These are phyloP conservation scores for Protobothrops mucrosquamatus DNA, from an alignment of 2,113 vertebrate species.

Conservation along the genomic window DNA sequence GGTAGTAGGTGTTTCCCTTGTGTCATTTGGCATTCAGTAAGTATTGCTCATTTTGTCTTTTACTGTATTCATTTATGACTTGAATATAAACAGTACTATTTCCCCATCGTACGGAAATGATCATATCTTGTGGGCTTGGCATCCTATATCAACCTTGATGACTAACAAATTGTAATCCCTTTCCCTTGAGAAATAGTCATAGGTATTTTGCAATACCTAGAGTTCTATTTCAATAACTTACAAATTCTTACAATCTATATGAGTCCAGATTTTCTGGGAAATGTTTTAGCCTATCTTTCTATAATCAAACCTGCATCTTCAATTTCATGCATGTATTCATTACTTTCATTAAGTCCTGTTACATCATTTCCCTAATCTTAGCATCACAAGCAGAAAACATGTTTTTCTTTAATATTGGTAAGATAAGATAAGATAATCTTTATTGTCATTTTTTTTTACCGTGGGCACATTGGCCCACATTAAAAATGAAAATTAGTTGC, in stretches of 20 bases:
- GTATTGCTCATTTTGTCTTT: conserved; percentile 62
- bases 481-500: too few species aligned
- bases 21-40: conserved; percentile 99
- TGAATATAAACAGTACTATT: neutral
- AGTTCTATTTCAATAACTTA: neutral
- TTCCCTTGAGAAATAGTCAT: neutral
- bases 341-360: neutral
- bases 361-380: neutral
- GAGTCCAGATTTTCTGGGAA: neutral
- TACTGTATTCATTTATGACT: neutral
- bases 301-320: neutral
- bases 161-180: neutral
- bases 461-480: too few species aligned
- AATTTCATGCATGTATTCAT: neutral
- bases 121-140: neutral
- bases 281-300: neutral
- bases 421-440: too few species aligned
- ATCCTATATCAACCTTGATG: fast-evolving
- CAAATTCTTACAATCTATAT: neutral
- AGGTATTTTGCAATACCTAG: neutral
- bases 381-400: neutral
- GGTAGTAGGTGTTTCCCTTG: conserved; percentile 97
- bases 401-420: neutral
- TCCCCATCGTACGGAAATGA: neutral
- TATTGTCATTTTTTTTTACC: too few species aligned